Conservation (phyloP, 2,888 invertebrate genomes). For the Rotaria sp. region DNA sequence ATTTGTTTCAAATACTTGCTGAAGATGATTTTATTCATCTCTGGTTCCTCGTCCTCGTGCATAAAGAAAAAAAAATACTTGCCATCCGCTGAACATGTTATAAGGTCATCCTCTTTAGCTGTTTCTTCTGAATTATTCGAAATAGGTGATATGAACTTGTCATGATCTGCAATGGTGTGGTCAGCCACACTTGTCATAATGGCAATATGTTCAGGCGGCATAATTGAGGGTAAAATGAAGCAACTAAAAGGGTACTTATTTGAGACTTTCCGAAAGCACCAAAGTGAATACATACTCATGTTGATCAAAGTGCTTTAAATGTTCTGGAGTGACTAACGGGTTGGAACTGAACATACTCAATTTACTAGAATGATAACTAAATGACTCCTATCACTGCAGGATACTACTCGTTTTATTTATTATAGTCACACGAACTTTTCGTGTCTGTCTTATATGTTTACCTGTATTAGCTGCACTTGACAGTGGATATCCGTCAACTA, state of each 20-base stretch:
- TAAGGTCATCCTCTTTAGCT: neutral
- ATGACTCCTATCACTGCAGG: no score
- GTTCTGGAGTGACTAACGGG: neutral
- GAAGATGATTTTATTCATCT: neutral
- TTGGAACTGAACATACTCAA: neutral
- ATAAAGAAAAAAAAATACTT: slow-evolving; percentile 18
- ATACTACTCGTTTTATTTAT: no score
- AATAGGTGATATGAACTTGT: no score
- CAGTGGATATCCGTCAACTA: no score
- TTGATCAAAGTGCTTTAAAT: neutral
- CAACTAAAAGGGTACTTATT: neutral
- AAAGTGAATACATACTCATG: neutral
- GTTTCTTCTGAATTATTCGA: no score
- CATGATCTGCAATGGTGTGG: neutral
- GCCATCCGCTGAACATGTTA: neutral
- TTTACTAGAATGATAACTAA: neutral
- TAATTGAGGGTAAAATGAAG: neutral
- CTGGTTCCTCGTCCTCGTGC: neutral
- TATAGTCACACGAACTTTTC: no score
- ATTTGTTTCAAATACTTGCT: neutral
- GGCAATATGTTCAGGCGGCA: neutral
- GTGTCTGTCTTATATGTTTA: no score
- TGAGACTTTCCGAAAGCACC: neutral
- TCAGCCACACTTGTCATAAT: neutral
- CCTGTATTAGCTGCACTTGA: no score